Evolutionary conservation across 2,113 vertebrate genomes (phyloP).

Genomic region (Phalacrocorax carbo): DNA sequence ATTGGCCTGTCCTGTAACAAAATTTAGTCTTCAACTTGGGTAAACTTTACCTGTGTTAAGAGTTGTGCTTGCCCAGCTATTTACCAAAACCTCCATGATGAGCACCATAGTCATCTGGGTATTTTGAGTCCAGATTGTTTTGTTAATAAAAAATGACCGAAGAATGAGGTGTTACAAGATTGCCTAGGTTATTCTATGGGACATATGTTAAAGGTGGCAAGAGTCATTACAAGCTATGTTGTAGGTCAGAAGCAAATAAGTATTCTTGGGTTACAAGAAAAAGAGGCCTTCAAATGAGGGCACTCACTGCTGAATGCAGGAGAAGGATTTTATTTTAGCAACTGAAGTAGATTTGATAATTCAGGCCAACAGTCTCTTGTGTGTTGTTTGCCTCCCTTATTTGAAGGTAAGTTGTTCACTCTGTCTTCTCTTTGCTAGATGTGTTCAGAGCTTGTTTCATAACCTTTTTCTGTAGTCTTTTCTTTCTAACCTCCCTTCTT

Average conservation of each 20-base stretch:
- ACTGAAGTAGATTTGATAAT: slow-evolving; percentile 10
- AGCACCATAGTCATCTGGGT: not conserved
- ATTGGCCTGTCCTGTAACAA: not conserved
- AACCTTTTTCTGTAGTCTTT: not conserved
- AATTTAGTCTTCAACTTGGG: not conserved
- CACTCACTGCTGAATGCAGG: not conserved
- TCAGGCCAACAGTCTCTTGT: not conserved
- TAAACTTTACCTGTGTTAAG: not conserved
- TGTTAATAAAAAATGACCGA: not conserved
- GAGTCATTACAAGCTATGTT: not conserved
- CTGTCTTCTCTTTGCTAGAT: not conserved
- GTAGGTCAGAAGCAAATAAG: not conserved
- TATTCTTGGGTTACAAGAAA: not conserved
- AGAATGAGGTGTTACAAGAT: not conserved
- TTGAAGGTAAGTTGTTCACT: not conserved
- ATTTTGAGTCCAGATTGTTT: not conserved
- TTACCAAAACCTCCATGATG: not conserved
- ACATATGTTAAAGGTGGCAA: not conserved
- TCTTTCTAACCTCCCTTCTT: not conserved
- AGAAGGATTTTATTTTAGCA: slow-evolving; percentile 35
- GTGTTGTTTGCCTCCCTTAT: not conserved
- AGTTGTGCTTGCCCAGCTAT: not conserved
- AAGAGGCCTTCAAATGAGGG: not conserved
- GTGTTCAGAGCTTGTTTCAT: not conserved
- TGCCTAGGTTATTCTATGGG: not conserved